These are phyloP conservation scores for Ochotona curzoniae DNA, from an alignment of 2,113 vertebrate genomes.

Conservation along the genomic window DNA sequence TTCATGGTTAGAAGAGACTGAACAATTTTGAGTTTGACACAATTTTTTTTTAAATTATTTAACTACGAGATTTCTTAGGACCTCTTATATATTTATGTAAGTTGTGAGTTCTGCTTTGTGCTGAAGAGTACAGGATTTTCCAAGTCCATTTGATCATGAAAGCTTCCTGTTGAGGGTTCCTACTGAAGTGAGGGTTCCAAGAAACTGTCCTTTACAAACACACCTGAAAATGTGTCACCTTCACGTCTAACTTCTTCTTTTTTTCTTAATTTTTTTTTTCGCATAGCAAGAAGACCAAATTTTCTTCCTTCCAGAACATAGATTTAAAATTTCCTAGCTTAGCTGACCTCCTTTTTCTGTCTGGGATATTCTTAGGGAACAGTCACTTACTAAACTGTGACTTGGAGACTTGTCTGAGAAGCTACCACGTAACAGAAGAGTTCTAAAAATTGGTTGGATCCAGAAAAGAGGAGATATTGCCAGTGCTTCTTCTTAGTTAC, in stretches of 20 bases:
- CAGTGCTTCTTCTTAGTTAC: too few species aligned
- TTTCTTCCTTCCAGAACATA: neutral
- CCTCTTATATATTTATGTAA: neutral
- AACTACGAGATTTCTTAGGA: neutral
- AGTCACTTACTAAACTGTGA: neutral
- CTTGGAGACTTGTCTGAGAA: neutral
- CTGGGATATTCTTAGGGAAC: neutral
- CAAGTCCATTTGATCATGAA: neutral
- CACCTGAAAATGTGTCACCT: conserved; percentile 3
- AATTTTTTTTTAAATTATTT: neutral
- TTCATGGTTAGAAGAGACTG: conserved; percentile 17
- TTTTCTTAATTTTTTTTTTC: neutral
- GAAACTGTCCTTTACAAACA: neutral
- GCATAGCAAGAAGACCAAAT: neutral
- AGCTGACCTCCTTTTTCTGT: neutral
- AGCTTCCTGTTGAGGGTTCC: neutral
- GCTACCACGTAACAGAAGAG: neutral
- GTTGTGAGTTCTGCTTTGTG: neutral
- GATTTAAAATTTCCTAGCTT: neutral
- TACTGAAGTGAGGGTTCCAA: neutral
- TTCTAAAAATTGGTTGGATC: neutral
- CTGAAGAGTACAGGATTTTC: neutral
- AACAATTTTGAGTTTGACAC: neutral
- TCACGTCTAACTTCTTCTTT: neutral
- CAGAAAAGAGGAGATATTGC: too few species aligned